Evolutionary conservation across 1,140 invertebrate species (phyloP), one percentile per base, ranked within the genome.

Genomic region (Bursaphelenchus mucronatus): DNA sequence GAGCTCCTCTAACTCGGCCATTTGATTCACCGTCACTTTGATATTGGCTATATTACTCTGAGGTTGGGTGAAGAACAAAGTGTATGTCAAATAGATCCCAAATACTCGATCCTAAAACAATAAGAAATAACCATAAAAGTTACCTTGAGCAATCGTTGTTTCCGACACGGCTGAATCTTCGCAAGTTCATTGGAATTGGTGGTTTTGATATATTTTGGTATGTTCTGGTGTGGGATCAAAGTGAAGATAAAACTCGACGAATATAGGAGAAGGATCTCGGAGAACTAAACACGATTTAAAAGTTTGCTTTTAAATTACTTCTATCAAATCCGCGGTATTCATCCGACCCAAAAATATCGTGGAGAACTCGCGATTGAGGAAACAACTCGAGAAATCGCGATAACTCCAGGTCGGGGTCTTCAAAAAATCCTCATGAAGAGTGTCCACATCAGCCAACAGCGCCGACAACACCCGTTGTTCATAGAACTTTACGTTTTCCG

Each of bases 321-420:
- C 67, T 41, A 68, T 58, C 17, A 68, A 57, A 8, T 68, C 67
- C 15, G 67, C 45, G 39, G 21, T 47, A 15, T 68, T 61, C 63
- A 70, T 64, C 8, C 67, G 70, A n/a, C 67, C 67, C 39, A 68
- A 17, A 50, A 68, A 68, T 49, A 68, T 71, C 3, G 66, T 68
- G 2, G 67, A 53, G 39, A 68, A 68, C 19, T 68, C 67, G 46
- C 51, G 39, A 17, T 74, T 45, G n/a, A 65, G 58, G 40, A 68
- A 68, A 55, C 63, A 13, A 40, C 49, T 30, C 21, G 53, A 11
- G 55, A 68, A 68, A 15, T 52, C 30, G 11, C 6, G 13, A 4
- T 71, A 63, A 5, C 17, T 17, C 39, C 41, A 45, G n/a, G 67
- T 41, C 11, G 41, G 41, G 21, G 50, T 61, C 13, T 57, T 41